Evolutionary conservation across 2,888 invertebrate genomes (phyloP).

Genomic region (Nephrotoma appendiculata): DNA sequence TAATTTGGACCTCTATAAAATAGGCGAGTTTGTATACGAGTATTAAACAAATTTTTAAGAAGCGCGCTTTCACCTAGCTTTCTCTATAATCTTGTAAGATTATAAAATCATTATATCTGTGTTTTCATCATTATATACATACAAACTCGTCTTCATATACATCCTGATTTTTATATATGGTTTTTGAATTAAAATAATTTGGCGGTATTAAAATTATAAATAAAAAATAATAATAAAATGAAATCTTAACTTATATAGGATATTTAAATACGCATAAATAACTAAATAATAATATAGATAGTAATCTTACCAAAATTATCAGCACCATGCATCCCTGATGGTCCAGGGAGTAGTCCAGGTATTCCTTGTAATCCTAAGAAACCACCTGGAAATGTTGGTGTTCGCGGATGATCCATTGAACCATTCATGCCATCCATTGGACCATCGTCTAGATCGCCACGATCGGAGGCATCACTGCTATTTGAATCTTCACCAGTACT

Average conservation of each 20-base stretch:
- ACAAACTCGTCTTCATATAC: background rate
- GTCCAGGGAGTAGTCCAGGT: conserved; percentile 70
- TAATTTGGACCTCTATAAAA: background rate
- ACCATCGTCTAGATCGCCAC: conserved; percentile 44
- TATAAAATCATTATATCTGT: background rate
- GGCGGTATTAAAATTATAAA: background rate
- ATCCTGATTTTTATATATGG: background rate
- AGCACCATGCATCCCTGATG: conserved; percentile 67
- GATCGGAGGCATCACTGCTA: conserved; percentile 66
- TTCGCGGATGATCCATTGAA: conserved; percentile 46
- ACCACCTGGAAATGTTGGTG: conserved; percentile 64
- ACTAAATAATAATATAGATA: background rate
- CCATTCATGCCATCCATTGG: conserved; percentile 49
- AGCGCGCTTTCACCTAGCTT: background rate
- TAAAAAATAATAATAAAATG: background rate
- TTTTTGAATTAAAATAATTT: background rate
- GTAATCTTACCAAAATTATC: conserved; percentile 65
- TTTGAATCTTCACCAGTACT: conserved; percentile 71
- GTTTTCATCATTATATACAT: background rate
- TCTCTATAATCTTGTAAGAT: background rate
- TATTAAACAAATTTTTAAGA: background rate
- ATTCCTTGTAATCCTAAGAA: conserved; percentile 66
- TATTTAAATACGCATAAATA: background rate
- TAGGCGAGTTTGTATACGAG: background rate
- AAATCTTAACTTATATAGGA: background rate